Conservation (phyloP, 2,797 vertebrate genomes). For the Choloepus didactylus region DNA sequence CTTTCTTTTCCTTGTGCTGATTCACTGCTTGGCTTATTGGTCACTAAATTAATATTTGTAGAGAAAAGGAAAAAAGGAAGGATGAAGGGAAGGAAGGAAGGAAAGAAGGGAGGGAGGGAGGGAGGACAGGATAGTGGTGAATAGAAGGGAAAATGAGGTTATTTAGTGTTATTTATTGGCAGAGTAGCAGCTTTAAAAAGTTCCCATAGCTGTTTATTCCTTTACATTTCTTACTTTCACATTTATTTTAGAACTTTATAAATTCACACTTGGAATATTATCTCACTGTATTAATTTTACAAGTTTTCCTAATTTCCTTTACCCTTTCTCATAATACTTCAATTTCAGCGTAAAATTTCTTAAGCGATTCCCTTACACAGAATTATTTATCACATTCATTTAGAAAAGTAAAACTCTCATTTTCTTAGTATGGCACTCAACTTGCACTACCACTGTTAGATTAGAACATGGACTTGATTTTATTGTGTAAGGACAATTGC, state of each 20-base stretch:
- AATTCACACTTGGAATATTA: not conserved
- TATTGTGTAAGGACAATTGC: not conserved
- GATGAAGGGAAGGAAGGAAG: not conserved
- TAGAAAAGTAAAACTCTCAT: not conserved
- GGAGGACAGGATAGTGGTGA: not conserved
- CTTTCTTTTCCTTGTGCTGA: not conserved
- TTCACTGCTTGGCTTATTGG: not conserved
- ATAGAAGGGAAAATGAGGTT: not conserved
- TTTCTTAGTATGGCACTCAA: not conserved
- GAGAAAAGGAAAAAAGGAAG: not conserved
- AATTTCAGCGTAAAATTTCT: not conserved
- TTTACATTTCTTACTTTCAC: not conserved
- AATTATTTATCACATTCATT: slow-evolving; percentile 15
- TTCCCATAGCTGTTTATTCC: not conserved
- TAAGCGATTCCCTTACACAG: not conserved
- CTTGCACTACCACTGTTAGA: not conserved
- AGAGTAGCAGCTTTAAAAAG: not conserved
- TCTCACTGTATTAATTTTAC: not conserved
- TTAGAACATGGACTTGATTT: not conserved
- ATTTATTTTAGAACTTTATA: not conserved
- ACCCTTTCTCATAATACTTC: not conserved
- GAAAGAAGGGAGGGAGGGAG: not conserved
- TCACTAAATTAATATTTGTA: not conserved
- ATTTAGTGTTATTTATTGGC: not conserved
- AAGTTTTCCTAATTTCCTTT: not conserved